Base-by-base conservation (phyloP, 2,888 invertebrate genomes). In the Noctua janthe region DNA sequence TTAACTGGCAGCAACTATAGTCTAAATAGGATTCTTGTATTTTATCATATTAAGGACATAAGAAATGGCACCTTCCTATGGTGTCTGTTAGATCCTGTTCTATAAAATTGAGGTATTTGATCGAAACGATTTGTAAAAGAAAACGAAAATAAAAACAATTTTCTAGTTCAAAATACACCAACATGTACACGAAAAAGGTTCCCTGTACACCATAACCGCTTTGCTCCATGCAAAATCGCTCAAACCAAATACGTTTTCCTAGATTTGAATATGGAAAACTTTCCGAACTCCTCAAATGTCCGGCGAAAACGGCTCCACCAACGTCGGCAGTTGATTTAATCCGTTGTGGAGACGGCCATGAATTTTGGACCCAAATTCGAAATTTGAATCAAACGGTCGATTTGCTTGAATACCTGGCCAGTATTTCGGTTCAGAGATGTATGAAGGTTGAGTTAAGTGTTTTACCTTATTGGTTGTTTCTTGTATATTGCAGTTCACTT, bases 191-290 rank as follows among this genome's bases (percentile, higher is more conserved):
- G 10, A 7, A 71, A 59, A 59, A 20, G 20, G 17, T 51, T 43
- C 29, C 17, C 2, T 74, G 51, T 62, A 51, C 59, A 29, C 47
- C 23, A 64, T 72, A 73, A 78, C 51, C 54, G 13, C n/a, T 85
- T 64, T 49, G 39, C 62, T 66, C 64, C n/a, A n/a, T 78, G 69
- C 49, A 49, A 76, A 78, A 74, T 66, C 66, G 82, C 62, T 82
- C 70, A 79, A 82, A 64, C 71, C 78, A 82, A 84, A 86, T 82
- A 82, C 86, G 84, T 86, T 85, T 85, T 71, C 71, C n/a, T 56
- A 74, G 56, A 85, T 85, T 86, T 86, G 86, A 85, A 85, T 85
- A 85, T 78, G 83, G 76, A 86, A 86, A 64, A 76, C 43, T 82
- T 82, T 62, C 79, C 67, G 69, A 74, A 74, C 67, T 83, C 64